Evolutionary conservation across 1,140 invertebrate genomes (phyloP), one percentile per base, ranked within the genome.

Genomic region (Calliopsis andreniformis): DNA sequence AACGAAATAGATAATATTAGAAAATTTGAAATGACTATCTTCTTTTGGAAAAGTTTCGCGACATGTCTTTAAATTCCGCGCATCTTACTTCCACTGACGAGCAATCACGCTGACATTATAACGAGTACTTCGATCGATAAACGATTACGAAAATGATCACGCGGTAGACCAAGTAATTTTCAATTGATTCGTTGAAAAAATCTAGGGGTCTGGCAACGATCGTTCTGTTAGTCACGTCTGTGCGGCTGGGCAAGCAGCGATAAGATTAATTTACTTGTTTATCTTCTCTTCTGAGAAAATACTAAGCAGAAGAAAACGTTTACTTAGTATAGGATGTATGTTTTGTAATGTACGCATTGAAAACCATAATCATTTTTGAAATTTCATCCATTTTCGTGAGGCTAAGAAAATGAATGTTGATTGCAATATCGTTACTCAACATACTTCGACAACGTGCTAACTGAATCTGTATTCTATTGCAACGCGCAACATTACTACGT

Each of bases 261-360:
- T 77, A 69, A 77, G 23, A 77, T 68, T 79, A 58, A 68, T 79
- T 76, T 39, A 18, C 28, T 68, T 55, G 55, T 66, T 55, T 47
- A 42, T 51, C 25, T n/a, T 79, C 18, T 23, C 32, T 56, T 47
- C 49, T 30, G 14, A 68, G 12, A 42, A 67, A 28, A 12, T 16
- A 55, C 18, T 6, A 12, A 25, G 16, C 18, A 20, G n/a, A 62
- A 62, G 23, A 28, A 10, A n/a, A n/a, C n/a, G n/a, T n/a, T n/a
- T n/a, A n/a, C n/a, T n/a, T n/a, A n/a, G n/a, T n/a, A n/a, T n/a
- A n/a, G n/a, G n/a, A n/a, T n/a, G n/a, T n/a, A n/a, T n/a, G n/a
- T n/a, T n/a, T n/a, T 6, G 45, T n/a, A 20, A 16, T 47, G 45
- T 4, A 4, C 45, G 45, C n/a, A 47, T 47, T 4, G n/a, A n/a